Conservation (phyloP, 1,140 invertebrate species). For the Chionoecetes opilio region DNA sequence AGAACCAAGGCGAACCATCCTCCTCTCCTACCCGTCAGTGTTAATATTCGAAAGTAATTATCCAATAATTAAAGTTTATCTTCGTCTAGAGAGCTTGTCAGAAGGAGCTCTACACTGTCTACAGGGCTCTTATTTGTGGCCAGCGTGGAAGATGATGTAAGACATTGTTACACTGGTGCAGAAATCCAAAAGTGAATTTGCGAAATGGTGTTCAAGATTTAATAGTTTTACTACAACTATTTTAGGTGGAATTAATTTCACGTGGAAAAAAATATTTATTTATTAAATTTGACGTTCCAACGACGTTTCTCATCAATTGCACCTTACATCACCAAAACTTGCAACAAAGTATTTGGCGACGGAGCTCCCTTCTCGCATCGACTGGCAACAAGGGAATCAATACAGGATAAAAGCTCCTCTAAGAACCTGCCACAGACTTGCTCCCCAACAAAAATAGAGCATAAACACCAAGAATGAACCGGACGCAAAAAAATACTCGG, state of each 20-base stretch:
- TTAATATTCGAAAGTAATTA: slow-evolving; percentile 40
- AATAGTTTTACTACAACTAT: background rate
- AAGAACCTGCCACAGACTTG: background rate
- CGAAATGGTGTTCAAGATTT: background rate
- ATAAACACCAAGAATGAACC: background rate
- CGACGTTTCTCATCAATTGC: background rate
- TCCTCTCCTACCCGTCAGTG: background rate
- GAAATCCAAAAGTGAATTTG: background rate
- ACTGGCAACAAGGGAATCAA: slow-evolving; percentile 1
- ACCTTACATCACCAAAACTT: background rate
- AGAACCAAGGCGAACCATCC: background rate
- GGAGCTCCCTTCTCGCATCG: background rate
- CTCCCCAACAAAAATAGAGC: background rate
- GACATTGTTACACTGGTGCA: background rate
- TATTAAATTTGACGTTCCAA: background rate
- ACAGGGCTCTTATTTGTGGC: background rate
- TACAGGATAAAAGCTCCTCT: slow-evolving; percentile 5
- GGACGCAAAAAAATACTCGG: slow-evolving; percentile 11
- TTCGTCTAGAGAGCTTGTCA: slow-evolving; percentile 16
- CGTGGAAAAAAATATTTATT: background rate
- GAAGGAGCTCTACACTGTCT: background rate
- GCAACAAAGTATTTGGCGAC: background rate
- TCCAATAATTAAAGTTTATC: background rate
- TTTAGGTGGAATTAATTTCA: background rate
- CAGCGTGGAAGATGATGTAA: background rate